Evolutionary conservation across 37 sponge, comb jelly and placozoan genomes (phyloP).

Genomic region (Mnemiopsis leidyi): DNA sequence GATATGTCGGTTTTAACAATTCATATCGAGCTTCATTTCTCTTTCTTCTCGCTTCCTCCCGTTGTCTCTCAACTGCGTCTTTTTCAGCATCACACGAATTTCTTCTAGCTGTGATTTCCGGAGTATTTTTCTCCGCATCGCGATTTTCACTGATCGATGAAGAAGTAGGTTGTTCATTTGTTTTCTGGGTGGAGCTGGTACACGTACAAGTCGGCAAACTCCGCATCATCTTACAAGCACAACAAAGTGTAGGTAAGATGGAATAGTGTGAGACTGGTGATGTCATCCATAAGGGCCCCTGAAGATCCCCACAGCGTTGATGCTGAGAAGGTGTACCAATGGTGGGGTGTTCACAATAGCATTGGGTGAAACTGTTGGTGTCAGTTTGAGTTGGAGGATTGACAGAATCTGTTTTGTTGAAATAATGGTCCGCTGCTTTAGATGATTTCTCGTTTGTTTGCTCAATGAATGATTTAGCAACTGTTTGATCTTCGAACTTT

Average conservation of each 20-base stretch:
- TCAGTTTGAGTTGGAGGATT: background rate
- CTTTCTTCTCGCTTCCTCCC: background rate
- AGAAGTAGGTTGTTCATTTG: too few species aligned
- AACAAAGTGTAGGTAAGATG: background rate
- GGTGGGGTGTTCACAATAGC: background rate
- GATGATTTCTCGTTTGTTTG: background rate
- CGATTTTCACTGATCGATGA: too few species aligned
- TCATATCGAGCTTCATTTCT: background rate
- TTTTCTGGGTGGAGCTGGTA: too few species aligned
- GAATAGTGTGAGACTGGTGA: background rate
- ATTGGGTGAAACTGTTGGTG: background rate
- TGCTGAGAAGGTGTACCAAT: too few species aligned
- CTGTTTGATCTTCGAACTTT: background rate
- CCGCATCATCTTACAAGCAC: background rate
- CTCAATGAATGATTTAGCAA: background rate
- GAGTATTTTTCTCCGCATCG: too few species aligned
- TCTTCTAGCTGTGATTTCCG: too few species aligned
- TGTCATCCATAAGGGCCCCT: too few species aligned
- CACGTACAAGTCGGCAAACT: background rate
- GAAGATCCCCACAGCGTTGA: too few species aligned
- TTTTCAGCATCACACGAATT: background rate
- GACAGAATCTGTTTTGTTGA: too few species aligned
- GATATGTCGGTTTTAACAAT: background rate
- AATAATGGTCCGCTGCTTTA: too few species aligned
- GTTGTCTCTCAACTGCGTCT: background rate